phyloP scores from a whole-genome alignment of 2,888 invertebrate species.

The Scaptomyza tumidula region DNA sequence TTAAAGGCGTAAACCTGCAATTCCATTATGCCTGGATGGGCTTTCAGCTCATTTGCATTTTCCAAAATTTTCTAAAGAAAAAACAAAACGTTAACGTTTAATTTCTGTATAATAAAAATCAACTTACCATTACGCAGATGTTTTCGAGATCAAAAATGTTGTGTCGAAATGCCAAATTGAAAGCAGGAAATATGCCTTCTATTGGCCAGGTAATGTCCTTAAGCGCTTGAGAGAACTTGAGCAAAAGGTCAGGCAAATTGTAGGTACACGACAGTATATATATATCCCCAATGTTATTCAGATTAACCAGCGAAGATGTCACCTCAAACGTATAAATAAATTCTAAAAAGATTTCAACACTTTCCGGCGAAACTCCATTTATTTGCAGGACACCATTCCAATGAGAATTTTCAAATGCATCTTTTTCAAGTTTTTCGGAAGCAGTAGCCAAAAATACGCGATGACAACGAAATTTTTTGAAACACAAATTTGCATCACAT shows the following conservation, averaged over 20 bases:
- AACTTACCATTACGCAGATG: slow-evolving; percentile 44
- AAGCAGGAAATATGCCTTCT: slow-evolving; percentile 51
- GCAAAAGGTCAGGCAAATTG: slow-evolving; percentile 53
- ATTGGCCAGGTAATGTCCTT: slow-evolving; percentile 43
- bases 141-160: slow-evolving; percentile 52
- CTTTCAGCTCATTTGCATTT: slow-evolving; percentile 2
- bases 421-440: slow-evolving; percentile 56
- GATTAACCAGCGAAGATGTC: slow-evolving; percentile 8
- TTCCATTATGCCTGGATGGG: slow-evolving; percentile 28
- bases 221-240: slow-evolving; percentile 23
- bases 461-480: slow-evolving; percentile 58
- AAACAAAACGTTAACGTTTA: not conserved
- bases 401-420: slow-evolving; percentile 50
- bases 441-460: slow-evolving; percentile 61
- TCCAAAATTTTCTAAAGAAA: slow-evolving; percentile 54
- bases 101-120: not conserved
- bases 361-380: slow-evolving; percentile 56
- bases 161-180: slow-evolving; percentile 57
- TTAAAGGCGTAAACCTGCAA: slow-evolving; percentile 57
- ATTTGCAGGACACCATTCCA: slow-evolving; percentile 64
- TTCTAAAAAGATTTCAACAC: slow-evolving; percentile 61
- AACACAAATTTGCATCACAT: slow-evolving; percentile 36
- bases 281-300: slow-evolving; percentile 40
- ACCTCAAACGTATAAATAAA: slow-evolving; percentile 64
- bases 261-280: slow-evolving; percentile 55